Base-by-base conservation (phyloP, 2,888 invertebrate species). In the Apotomis betuletana region DNA sequence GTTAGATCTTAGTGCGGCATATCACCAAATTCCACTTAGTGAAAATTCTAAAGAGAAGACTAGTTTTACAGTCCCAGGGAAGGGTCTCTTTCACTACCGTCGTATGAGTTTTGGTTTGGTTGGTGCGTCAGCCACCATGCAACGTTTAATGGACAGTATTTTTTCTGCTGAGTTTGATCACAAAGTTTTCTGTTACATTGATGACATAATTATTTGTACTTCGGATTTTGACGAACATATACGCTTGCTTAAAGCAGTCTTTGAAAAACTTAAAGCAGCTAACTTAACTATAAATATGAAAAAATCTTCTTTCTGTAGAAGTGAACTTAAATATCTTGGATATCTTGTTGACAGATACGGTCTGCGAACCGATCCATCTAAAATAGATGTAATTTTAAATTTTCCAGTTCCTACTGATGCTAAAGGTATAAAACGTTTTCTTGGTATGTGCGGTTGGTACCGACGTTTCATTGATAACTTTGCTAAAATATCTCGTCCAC, bases 401-500 rank as follows among this genome's bases (percentile, higher is more conserved):
- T 59, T 59, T 59, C 59, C 59, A 8, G 6, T 41, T 3, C 59
- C 59, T 12, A 38, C 38, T n/a, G 59, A 59, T 59, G 38, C 13
- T 12, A 59, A 59, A n/a, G 41, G 36, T 0, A 41, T 59, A 4
- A 59, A 59, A 59, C 59, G 59, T n/a, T 59, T 59, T n/a, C 41
- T 41, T 2, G 59, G 59, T 3, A 41, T 59, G 41, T 36, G 38
- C 5, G 59, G 59, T n/a, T 59, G 59, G 59, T 59, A 41, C 41
- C 12, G 59, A 12, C 38, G 59, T 12, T 41, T 59, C 12, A n/a
- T 59, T 15, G 15, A 15, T 15, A 15, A 15, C 15, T 15, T 15
- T 15, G 15, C 15, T 15, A 15, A 15, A 15, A 15, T 15, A 15
- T 15, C 15, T 15, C 15, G 15, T 15, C 15, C 15, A 1, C 15